phyloP scores from a whole-genome alignment of 1,140 invertebrate species.

The Pseudomyrmex concolor region DNA sequence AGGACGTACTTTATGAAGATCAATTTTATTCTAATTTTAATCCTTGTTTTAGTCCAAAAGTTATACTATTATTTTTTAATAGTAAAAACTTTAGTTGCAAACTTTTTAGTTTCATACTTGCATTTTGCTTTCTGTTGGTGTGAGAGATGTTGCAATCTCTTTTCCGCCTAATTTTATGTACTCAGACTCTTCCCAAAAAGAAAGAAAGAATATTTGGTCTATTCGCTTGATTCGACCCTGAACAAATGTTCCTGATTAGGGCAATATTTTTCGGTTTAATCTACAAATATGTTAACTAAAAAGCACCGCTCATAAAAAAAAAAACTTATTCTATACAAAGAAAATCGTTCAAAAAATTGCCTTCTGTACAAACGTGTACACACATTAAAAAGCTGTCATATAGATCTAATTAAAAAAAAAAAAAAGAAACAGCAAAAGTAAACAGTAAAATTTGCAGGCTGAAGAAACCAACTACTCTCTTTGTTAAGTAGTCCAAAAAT shows the following conservation, averaged over 20 bases:
- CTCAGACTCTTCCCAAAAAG: conserved; percentile 9
- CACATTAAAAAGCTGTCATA: conserved; percentile 29
- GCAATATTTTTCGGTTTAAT: conserved; percentile 67
- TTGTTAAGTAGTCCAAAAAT: conserved; percentile 67
- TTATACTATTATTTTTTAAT: background rate
- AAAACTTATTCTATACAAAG: conserved; percentile 65
- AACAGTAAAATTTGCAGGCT: conserved; percentile 38
- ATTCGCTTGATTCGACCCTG: conserved; percentile 3
- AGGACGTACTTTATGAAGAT: too few species aligned
- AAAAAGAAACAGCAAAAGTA: conserved; percentile 54
- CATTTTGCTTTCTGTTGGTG: background rate
- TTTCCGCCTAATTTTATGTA: background rate
- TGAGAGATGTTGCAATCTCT: background rate
- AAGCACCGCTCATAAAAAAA: conserved; percentile 75
- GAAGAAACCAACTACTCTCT: conserved; percentile 55
- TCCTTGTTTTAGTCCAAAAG: conserved; percentile 25
- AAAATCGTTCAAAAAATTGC: conserved; percentile 53
- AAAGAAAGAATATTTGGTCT: background rate
- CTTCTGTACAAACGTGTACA: conserved; percentile 13
- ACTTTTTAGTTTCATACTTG: background rate
- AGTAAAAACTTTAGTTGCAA: background rate
- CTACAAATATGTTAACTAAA: conserved; percentile 78
- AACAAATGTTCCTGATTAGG: conserved; percentile 11
- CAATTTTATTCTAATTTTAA: too few species aligned
- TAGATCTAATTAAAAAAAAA: conserved; percentile 62